A percentile compares a stretch with the other conserved stretches of the same genome.
These are phyloP conservation scores for Orientallactaga sibirica DNA, from an alignment of 2,797 vertebrate species.

Conservation along the genomic window DNA sequence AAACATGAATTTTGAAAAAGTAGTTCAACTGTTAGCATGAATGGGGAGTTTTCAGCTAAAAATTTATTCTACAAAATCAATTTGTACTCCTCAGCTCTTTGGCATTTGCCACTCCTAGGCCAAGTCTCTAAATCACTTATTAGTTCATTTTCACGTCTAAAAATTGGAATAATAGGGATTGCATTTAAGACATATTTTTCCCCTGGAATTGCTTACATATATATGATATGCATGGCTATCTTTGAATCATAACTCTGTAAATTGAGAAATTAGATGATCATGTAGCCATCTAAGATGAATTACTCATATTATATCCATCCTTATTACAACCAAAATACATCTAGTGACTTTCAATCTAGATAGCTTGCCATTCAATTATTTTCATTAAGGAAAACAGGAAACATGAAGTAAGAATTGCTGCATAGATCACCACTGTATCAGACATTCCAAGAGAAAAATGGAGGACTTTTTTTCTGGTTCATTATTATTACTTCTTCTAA, in stretches of 20 bases:
- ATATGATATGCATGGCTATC: slow-evolving; percentile 46
- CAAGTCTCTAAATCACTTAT: slow-evolving; percentile 73
- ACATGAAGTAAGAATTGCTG: neutral
- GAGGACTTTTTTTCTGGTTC: neutral
- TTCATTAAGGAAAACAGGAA: slow-evolving; percentile 39
- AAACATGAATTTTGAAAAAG: slow-evolving; percentile 60
- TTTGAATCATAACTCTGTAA: slow-evolving; percentile 61
- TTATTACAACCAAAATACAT: neutral
- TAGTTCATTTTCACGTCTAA: slow-evolving; percentile 63
- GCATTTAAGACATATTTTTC: slow-evolving; percentile 59
- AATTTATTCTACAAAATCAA: slow-evolving; percentile 56
- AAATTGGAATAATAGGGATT: slow-evolving; percentile 55
- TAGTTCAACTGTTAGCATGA: slow-evolving; percentile 12
- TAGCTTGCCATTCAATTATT: slow-evolving; percentile 46
- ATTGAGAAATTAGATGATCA: slow-evolving; percentile 51
- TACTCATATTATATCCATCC: neutral
- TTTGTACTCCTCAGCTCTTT: slow-evolving; percentile 55
- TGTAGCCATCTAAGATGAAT: slow-evolving; percentile 24
- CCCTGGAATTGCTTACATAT: slow-evolving; percentile 34
- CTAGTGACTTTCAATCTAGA: neutral
- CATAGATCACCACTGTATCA: neutral
- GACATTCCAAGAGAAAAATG: neutral
- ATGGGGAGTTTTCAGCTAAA: slow-evolving; percentile 48
- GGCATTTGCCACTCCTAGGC: slow-evolving; percentile 21
- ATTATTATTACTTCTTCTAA: neutral